phyloP scores from a whole-genome alignment of 2,888 invertebrate species.

The Philereme transversata region DNA sequence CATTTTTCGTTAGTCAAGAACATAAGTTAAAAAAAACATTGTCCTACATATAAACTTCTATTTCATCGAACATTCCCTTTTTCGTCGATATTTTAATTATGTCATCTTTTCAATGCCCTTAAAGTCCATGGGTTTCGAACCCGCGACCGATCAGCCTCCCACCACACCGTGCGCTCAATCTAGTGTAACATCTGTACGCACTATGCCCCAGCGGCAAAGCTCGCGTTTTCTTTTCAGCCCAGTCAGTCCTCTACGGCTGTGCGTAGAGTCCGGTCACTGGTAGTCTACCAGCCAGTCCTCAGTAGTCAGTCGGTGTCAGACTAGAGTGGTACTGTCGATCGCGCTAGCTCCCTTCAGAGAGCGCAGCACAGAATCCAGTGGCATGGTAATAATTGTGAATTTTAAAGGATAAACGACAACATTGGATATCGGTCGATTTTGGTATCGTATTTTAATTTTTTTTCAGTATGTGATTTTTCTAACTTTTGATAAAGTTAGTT shows the following conservation, averaged over 20 bases:
- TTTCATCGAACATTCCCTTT: too few relatives aligned
- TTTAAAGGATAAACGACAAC: slow-evolving; percentile 30
- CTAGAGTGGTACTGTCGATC: slow-evolving; percentile 62
- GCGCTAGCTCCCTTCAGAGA: slow-evolving; percentile 58
- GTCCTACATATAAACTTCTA: too few relatives aligned
- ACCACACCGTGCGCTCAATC: too few relatives aligned
- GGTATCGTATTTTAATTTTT: slow-evolving; percentile 57
- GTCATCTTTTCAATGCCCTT: too few relatives aligned
- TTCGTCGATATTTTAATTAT: too few relatives aligned
- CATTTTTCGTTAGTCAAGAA: too few relatives aligned
- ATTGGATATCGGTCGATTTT: slow-evolving; percentile 46
- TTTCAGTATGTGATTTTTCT: slow-evolving; percentile 12
- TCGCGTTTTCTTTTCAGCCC: slow-evolving; percentile 39
- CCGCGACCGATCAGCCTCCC: too few relatives aligned
- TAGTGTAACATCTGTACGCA: too few relatives aligned
- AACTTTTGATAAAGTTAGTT: background rate
- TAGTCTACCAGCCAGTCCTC: slow-evolving; percentile 36
- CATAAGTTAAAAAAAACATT: too few relatives aligned
- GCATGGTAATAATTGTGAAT: slow-evolving; percentile 76
- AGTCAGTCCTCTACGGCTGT: slow-evolving; percentile 40
- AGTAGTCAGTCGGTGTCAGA: slow-evolving; percentile 57
- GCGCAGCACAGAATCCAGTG: slow-evolving; percentile 65
- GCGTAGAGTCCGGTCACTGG: slow-evolving; percentile 4
- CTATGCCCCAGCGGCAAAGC: slow-evolving; percentile 12
- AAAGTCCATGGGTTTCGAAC: too few relatives aligned